These are phyloP conservation scores for Potorous gilbertii DNA, from an alignment of 2,797 vertebrate genomes.

Conservation along the genomic window DNA sequence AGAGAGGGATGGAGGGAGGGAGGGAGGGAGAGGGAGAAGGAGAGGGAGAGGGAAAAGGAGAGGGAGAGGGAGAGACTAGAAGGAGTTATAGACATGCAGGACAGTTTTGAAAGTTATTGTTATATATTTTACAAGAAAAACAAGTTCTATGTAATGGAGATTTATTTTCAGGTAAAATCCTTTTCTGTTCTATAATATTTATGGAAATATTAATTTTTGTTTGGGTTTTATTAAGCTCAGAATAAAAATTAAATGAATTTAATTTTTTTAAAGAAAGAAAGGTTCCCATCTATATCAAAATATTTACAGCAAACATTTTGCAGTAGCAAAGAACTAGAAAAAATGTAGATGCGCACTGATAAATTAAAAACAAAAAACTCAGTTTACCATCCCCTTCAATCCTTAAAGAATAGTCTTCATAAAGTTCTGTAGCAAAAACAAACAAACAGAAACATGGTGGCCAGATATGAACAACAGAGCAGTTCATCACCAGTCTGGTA, in stretches of 20 bases:
- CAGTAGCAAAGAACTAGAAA: neutral
- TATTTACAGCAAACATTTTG: neutral
- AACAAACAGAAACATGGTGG: neutral
- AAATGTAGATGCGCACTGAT: neutral
- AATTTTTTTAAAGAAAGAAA: neutral
- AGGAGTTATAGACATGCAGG: neutral
- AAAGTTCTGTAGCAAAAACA: neutral
- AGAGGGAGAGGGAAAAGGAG: too few species aligned
- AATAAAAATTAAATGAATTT: neutral
- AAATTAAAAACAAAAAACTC: neutral
- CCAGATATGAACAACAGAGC: neutral
- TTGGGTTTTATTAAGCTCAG: neutral
- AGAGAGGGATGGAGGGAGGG: too few species aligned
- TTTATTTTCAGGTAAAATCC: neutral
- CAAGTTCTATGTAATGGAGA: neutral
- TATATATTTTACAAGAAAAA: neutral
- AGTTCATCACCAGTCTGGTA: neutral
- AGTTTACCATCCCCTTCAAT: neutral
- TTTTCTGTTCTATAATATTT: neutral
- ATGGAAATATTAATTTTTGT: neutral
- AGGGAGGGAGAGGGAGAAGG: rapidly evolving
- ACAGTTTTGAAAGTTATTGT: neutral
- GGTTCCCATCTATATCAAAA: neutral
- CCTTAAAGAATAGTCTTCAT: neutral
- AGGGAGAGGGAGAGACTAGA: neutral